Evolutionary conservation across 2,113 vertebrate species (phyloP).

Genomic region (Austrofundulus limnaeus): DNA sequence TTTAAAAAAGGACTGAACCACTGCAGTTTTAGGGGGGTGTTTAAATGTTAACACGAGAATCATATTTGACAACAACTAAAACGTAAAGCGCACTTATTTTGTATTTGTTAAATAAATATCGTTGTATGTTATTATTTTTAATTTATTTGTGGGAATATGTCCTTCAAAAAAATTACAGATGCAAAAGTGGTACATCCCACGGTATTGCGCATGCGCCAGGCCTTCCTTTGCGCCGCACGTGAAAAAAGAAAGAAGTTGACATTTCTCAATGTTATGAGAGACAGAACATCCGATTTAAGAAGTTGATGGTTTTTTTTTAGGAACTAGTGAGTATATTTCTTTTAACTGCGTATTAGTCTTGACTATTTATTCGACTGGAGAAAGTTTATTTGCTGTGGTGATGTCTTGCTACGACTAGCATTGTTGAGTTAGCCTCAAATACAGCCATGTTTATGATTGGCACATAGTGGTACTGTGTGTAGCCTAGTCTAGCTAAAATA

Average conservation of each 20-base stretch:
- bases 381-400: background rate
- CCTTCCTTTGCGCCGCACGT: conserved; percentile 28
- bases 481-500: background rate
- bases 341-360: no score
- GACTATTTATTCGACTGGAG: background rate
- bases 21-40: background rate
- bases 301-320: background rate
- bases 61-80: no score
- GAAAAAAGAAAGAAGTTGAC: conserved; percentile 24
- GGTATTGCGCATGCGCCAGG: conserved; percentile 17
- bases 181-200: conserved; percentile 34
- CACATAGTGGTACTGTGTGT: no score
- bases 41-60: background rate
- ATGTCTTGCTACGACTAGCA: conserved; percentile 1
- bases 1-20: conserved; percentile 32
- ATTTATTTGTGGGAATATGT: rapidly evolving
- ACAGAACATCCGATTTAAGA: background rate
- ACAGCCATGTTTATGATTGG: no score
- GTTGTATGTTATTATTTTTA: rapidly evolving
- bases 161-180: background rate
- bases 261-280: background rate
- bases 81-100: no score
- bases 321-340: conserved; percentile 16
- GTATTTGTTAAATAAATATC: rapidly evolving
- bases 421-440: background rate